Conservation (phyloP, 2,113 vertebrate genomes). For the Python bivittatus region DNA sequence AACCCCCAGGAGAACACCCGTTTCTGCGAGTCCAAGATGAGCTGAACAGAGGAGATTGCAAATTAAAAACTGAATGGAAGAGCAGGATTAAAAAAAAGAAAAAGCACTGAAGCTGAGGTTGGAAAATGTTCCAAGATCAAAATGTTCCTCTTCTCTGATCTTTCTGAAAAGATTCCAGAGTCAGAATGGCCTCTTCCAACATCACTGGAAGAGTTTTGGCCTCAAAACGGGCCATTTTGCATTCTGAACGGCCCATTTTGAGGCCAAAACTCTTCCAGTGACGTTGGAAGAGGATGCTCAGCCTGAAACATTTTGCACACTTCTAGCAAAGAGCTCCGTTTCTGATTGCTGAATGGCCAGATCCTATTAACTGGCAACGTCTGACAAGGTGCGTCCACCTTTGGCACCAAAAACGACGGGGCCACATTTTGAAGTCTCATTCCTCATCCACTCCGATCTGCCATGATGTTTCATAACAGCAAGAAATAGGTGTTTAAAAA, state of each 20-base stretch:
- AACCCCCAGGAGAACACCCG: constrained; percentile 96
- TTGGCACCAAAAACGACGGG: not conserved
- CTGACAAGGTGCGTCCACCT: not conserved
- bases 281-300: too few relatives aligned
- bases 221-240: not conserved
- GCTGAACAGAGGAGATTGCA: constrained; percentile 64
- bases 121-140: not conserved
- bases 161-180: not conserved
- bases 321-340: too few relatives aligned
- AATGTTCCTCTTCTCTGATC: not conserved
- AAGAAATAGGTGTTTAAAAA: not conserved
- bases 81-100: not conserved
- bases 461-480: not conserved
- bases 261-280: not conserved
- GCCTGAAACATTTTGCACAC: too few relatives aligned
- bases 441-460: not conserved
- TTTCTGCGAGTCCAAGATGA: constrained; percentile 93
- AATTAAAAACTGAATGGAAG: not conserved
- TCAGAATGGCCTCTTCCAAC: not conserved
- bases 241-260: not conserved
- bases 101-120: not conserved
- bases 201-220: not conserved
- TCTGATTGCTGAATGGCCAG: too few relatives aligned
- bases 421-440: not conserved
- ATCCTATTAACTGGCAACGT: not conserved